Evolutionary conservation across 2,888 invertebrate species (phyloP).

Genomic region (Raillietiella orientalis): DNA sequence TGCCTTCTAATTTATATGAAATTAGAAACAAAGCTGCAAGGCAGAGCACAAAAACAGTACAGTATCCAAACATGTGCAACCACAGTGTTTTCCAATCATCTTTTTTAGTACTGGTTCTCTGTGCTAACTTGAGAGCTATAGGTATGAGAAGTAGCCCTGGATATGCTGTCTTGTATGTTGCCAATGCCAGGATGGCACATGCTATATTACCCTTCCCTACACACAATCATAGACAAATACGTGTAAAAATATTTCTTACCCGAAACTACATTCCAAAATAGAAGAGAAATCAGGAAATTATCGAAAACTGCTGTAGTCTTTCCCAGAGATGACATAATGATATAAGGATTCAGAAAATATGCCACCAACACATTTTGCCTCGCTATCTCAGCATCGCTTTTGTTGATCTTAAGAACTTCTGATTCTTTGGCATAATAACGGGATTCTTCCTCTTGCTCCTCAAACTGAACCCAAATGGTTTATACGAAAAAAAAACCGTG

Average conservation of each 20-base stretch:
- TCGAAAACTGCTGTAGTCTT: slow-evolving; percentile 65
- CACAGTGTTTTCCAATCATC: no score
- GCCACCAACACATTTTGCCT: slow-evolving; percentile 36
- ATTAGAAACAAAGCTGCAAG: slow-evolving; percentile 21
- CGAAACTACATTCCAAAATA: slow-evolving; percentile 31
- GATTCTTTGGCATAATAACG: slow-evolving; percentile 23
- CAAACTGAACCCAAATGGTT: slow-evolving; percentile 7
- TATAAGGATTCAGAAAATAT: slow-evolving; percentile 64
- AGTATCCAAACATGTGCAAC: not conserved
- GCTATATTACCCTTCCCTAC: slow-evolving; percentile 24
- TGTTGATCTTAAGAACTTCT: slow-evolving; percentile 9
- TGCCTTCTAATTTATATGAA: slow-evolving; percentile 27
- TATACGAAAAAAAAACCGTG: no score
- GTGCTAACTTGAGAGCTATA: slow-evolving; percentile 29
- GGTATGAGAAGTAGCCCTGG: slow-evolving; percentile 54
- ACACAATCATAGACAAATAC: not conserved
- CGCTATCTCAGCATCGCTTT: slow-evolving; percentile 20
- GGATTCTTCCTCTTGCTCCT: slow-evolving; percentile 12
- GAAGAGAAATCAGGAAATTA: slow-evolving; percentile 41
- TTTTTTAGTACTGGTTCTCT: slow-evolving; percentile 9
- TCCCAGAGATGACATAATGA: slow-evolving; percentile 51
- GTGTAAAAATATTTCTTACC: slow-evolving; percentile 12
- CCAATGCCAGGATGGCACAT: slow-evolving; percentile 33
- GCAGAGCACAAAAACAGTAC: slow-evolving; percentile 16
- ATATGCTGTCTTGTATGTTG: slow-evolving; percentile 36